Percentiles rank a stretch among this genome's conserved stretches.
Evolutionary conservation across 2,797 vertebrate species (phyloP).

Genomic region (Protosalanx chinensis): DNA sequence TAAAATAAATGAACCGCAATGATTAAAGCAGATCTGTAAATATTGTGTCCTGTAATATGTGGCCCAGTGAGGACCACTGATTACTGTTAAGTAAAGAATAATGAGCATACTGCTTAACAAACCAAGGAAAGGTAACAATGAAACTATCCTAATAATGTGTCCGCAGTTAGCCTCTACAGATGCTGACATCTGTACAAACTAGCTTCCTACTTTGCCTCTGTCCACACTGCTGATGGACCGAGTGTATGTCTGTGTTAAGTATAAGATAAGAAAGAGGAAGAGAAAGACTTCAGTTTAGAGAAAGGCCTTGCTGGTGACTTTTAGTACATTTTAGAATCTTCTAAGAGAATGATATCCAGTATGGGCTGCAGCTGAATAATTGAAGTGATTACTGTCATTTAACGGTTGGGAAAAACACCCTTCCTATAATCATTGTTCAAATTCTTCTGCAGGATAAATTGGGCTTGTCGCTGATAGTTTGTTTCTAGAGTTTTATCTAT

Average conservation of each 20-base stretch:
- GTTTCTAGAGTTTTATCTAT: constrained; percentile 43
- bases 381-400: not conserved
- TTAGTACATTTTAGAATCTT: not conserved
- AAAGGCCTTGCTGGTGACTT: not conserved
- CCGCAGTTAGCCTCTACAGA: not conserved
- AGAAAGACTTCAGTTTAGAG: not conserved
- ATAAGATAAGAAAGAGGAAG: not conserved
- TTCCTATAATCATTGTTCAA: constrained; percentile 20
- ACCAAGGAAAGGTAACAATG: constrained; percentile 50
- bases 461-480: constrained; percentile 19
- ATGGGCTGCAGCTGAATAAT: not conserved
- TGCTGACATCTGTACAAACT: not conserved
- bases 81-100: constrained; percentile 75
- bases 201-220: not conserved
- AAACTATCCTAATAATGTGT: constrained; percentile 55
- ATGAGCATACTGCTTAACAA: constrained; percentile 52
- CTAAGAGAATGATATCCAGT: not conserved
- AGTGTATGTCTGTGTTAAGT: no score
- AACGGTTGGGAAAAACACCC: not conserved
- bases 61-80: constrained; percentile 58
- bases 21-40: constrained; percentile 75
- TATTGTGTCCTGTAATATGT: constrained; percentile 55
- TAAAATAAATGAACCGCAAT: constrained; percentile 71
- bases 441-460: constrained; percentile 34
- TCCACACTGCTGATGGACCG: not conserved